Evolutionary conservation across 2,888 invertebrate genomes (phyloP).

Genomic region (Zygaena filipendulae): DNA sequence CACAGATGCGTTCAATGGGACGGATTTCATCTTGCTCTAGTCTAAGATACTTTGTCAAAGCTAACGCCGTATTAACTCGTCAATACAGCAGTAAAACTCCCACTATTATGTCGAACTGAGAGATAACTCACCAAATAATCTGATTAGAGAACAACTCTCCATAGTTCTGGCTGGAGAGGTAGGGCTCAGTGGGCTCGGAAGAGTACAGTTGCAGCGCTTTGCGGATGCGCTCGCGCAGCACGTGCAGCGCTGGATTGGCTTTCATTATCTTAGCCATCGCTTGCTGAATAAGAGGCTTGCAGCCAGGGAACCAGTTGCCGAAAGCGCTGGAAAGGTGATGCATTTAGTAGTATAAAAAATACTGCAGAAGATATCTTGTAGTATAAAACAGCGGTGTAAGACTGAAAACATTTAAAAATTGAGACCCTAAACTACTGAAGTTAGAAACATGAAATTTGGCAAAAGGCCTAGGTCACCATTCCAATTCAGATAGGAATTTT

Average conservation of each 20-base stretch:
- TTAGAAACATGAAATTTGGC: too few relatives aligned
- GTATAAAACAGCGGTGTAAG: not conserved
- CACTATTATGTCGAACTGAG: too few relatives aligned
- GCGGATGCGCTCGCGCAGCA: slow-evolving; percentile 96
- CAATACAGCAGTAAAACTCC: too few relatives aligned
- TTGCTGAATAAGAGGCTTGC: slow-evolving; percentile 97
- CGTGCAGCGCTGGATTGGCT: slow-evolving; percentile 98
- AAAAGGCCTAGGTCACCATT: too few relatives aligned
- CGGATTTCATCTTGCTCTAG: too few relatives aligned
- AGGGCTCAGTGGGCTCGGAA: slow-evolving; percentile 99
- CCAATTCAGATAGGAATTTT: too few relatives aligned
- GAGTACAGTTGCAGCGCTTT: slow-evolving; percentile 98
- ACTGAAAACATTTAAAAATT: slow-evolving; percentile 3
- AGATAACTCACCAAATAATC: slow-evolving; percentile 95
- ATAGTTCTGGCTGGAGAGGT: slow-evolving; percentile 98
- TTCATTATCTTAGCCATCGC: slow-evolving; percentile 99
- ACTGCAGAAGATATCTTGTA: not conserved
- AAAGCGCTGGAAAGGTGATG: slow-evolving; percentile 86
- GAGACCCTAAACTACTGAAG: too few relatives aligned
- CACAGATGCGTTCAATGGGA: too few relatives aligned
- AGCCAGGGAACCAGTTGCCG: slow-evolving; percentile 99
- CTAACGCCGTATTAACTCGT: too few relatives aligned
- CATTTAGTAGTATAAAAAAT: too few relatives aligned
- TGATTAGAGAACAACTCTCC: slow-evolving; percentile 99
- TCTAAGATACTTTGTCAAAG: too few relatives aligned